phyloP scores from a whole-genome alignment of 2,113 vertebrate genomes.

The Herpailurus yagouaroundi region DNA sequence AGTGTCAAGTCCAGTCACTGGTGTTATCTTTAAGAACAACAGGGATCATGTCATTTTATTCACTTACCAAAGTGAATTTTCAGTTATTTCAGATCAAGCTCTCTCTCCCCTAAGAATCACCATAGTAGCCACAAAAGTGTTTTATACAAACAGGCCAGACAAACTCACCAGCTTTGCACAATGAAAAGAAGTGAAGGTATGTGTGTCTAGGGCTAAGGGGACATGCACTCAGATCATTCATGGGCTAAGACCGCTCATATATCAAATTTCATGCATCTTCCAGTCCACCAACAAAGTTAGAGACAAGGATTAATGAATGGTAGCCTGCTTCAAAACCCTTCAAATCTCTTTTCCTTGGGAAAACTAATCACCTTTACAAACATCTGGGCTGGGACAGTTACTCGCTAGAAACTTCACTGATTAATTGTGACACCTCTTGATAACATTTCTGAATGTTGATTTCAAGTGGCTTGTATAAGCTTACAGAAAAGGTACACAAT shows the following conservation, averaged over 20 bases:
- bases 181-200: background rate
- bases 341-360: constrained; percentile 24
- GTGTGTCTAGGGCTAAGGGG: background rate
- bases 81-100: background rate
- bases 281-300: constrained; percentile 29
- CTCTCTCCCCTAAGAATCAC: background rate
- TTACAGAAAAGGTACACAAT: constrained; percentile 51
- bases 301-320: constrained; percentile 12
- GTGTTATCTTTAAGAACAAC: background rate
- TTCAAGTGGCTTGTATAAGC: constrained; percentile 72
- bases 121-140: background rate
- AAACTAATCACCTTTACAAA: constrained; percentile 55
- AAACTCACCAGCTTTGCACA: background rate
- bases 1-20: background rate
- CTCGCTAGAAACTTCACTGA: constrained; percentile 77
- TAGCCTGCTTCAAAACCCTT: constrained; percentile 30
- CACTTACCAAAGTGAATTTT: background rate
- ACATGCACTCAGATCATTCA: background rate
- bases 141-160: background rate
- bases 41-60: background rate
- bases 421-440: constrained; percentile 81
- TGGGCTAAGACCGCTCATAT: background rate
- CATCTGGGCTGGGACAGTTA: constrained; percentile 70
- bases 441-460: constrained; percentile 65
- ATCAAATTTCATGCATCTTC: background rate